Evolutionary conservation across 2,888 invertebrate genomes (phyloP), one percentile per base, ranked within the genome.

Genomic region (Leptogaster cylindrica): DNA sequence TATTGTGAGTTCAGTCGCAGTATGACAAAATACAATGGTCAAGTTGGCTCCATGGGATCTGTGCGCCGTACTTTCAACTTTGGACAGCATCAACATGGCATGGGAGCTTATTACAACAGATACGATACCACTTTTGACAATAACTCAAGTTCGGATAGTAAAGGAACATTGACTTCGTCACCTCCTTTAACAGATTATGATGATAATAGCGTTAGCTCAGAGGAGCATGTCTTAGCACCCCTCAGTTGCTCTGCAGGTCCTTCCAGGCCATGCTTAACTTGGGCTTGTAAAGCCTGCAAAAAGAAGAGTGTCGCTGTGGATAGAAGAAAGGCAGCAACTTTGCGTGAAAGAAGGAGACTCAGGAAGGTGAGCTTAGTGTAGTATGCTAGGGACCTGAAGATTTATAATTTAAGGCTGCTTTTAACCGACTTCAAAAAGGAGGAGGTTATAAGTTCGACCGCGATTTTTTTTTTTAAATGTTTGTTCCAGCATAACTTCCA

Each of bases 241-340:
- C 73, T 81, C 73, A 75, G 80, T 73, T 79, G 84, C 77, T 77
- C 84, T 74, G 76, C 80, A 69, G 77, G 79, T 3, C 79, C 78
- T 70, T 76, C 76, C 23, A 87, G 93, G 70, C 87, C 92, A 70
- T 97, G 97, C 76, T 84, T 97, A 39, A 87, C 96, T 8, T 97
- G 97, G 97, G 97, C 97, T 2, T 97, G 97, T 81, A 97, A 97
- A 78, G 95, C 96, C 0, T 97, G 97, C 82, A 97, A 97, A 81
- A 90, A 95, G 83, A 96, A 97, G 83, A 95, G 92, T 12, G 95
- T 96, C 46, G 91, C 95, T 0, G 92, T 97, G 6, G 98, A 99
- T 82, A 85, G 98, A 65, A 86, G 98, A 77, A 97, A 97, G 85
- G 98, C 98, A 4, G 98, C 98, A 0, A 99, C 98, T 1, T 84